Percentiles rank a stretch among this genome's conserved stretches.
These are phyloP conservation scores for Lepidurus packardi DNA, from an alignment of 1,140 invertebrate species.

Conservation along the genomic window DNA sequence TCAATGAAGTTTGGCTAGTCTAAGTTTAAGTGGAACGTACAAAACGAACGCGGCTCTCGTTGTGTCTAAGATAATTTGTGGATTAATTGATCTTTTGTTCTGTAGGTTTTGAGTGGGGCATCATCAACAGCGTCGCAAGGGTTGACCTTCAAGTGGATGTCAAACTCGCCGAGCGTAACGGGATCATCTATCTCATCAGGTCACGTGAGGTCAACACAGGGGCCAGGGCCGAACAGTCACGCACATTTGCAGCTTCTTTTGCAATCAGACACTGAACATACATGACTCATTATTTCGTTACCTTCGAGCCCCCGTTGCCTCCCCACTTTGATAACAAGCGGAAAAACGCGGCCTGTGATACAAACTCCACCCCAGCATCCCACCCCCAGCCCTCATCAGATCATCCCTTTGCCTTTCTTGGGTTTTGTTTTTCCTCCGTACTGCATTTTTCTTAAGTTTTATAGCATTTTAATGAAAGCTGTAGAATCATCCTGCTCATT, in stretches of 20 bases:
- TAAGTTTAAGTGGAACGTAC: too few species aligned
- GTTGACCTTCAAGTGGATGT: conserved; percentile 1
- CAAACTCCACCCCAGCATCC: background rate
- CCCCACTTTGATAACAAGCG: background rate
- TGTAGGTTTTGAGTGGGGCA: background rate
- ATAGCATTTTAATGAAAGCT: conserved; percentile 1
- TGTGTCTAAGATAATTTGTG: background rate
- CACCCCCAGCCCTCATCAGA: background rate
- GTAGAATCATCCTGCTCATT: conserved; percentile 11
- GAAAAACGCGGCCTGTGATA: conserved; percentile 10
- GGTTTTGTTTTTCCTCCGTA: background rate
- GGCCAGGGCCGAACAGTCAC: background rate
- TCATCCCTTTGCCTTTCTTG: background rate
- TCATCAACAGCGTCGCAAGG: background rate
- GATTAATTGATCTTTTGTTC: background rate
- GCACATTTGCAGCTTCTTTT: conserved; percentile 18
- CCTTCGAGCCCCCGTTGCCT: background rate
- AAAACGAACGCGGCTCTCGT: background rate
- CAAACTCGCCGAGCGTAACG: background rate
- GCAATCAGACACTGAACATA: background rate
- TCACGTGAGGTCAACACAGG: background rate
- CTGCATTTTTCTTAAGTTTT: background rate
- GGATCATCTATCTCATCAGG: background rate
- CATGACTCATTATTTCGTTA: background rate
- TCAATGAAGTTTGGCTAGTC: too few species aligned